Conservation (phyloP, 1,140 invertebrate genomes). For the Anadara kagoshimensis region DNA sequence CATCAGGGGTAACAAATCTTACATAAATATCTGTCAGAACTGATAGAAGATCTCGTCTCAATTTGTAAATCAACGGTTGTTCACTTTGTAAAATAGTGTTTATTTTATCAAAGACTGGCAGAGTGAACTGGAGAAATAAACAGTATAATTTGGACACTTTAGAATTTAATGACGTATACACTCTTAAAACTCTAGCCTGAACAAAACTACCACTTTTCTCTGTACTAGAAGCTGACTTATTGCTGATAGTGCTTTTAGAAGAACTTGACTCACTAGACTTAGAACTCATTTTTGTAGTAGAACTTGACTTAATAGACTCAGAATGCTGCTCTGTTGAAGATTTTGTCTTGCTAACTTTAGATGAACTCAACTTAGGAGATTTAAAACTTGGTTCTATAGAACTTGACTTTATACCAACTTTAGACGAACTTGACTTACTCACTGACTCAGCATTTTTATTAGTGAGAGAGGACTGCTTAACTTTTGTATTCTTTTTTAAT, state of each 20-base stretch:
- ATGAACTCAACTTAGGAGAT: neutral
- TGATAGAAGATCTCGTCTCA: neutral
- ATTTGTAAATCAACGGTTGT: neutral
- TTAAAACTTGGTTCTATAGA: neutral
- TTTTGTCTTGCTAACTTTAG: neutral
- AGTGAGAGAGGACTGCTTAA: neutral
- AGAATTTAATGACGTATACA: constrained; percentile 2
- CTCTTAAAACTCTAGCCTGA: neutral
- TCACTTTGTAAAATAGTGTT: constrained; percentile 13
- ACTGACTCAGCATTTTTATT: neutral
- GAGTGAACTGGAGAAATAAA: constrained; percentile 2
- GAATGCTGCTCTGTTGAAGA: neutral
- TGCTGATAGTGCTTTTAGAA: neutral
- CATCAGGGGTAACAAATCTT: constrained; percentile 18
- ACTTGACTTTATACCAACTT: neutral
- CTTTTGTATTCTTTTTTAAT: constrained; percentile 18
- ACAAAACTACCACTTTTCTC: neutral
- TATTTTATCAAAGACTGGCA: constrained; percentile 16
- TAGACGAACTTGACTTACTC: neutral
- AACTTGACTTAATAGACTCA: neutral
- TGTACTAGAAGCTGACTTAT: neutral
- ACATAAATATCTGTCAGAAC: neutral
- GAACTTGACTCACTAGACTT: neutral
- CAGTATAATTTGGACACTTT: neutral
- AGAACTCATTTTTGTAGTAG: neutral